These are phyloP conservation scores for Xanthostigma xanthostigma DNA, from an alignment of 2,888 invertebrate genomes.

Conservation along the genomic window DNA sequence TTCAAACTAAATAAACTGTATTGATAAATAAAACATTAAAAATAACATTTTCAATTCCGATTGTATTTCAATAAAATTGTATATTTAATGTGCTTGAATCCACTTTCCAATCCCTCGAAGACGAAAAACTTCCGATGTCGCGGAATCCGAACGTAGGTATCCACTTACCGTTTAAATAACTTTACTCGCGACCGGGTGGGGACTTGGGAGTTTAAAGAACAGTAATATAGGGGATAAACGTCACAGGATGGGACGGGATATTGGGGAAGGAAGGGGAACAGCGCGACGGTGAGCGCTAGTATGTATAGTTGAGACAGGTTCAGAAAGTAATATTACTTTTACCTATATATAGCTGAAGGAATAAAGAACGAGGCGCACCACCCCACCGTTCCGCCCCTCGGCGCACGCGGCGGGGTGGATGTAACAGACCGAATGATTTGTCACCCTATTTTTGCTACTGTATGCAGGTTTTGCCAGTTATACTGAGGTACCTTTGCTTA, in stretches of 20 bases:
- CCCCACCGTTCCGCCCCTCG: too few relatives aligned
- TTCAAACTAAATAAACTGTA: too few relatives aligned
- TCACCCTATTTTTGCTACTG: constrained; percentile 28
- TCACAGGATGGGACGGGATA: neutral
- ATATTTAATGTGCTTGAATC: too few relatives aligned
- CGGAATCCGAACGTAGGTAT: constrained; percentile 19
- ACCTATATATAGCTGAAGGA: neutral
- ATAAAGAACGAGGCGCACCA: neutral
- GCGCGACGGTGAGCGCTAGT: too few relatives aligned
- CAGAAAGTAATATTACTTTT: constrained; percentile 3
- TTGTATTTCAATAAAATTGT: too few relatives aligned
- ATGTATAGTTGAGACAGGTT: neutral
- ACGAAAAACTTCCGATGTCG: neutral
- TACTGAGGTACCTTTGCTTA: too few relatives aligned
- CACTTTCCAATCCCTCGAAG: too few relatives aligned
- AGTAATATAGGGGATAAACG: constrained; percentile 4
- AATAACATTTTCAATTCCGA: too few relatives aligned
- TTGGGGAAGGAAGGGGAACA: neutral
- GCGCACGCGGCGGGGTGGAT: neutral
- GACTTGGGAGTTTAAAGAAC: neutral
- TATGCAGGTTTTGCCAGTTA: constrained; percentile 19
- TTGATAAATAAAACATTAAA: too few relatives aligned
- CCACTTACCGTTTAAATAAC: constrained; percentile 29
- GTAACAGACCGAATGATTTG: constrained; percentile 26
- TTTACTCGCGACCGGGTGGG: constrained; percentile 8